Conservation (phyloP, 2,113 vertebrate genomes). For the Nibea coibor region DNA sequence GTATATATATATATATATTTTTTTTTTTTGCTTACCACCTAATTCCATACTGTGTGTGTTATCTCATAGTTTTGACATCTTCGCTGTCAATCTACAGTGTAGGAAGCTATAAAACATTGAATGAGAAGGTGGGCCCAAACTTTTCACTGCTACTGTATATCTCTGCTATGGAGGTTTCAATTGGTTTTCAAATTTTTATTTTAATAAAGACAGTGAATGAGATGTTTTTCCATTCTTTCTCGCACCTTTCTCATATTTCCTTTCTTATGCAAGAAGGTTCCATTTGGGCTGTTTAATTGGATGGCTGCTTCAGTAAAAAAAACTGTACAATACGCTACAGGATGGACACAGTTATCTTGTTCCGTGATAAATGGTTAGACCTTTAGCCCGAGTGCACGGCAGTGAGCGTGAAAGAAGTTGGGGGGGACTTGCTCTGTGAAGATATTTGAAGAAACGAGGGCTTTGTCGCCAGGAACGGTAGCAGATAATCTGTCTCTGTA, state of each 20-base stretch:
- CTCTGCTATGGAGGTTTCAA: not conserved
- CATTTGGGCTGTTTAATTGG: constrained; percentile 49
- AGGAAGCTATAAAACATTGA: too few relatives aligned
- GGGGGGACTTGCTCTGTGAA: constrained; percentile 42
- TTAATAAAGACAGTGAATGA: constrained; percentile 3
- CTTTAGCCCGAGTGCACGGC: constrained; percentile 55
- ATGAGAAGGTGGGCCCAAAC: too few relatives aligned
- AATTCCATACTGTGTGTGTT: too few relatives aligned
- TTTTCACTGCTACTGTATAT: not conserved
- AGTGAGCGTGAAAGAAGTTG: constrained; percentile 41
- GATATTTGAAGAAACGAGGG: constrained; percentile 61
- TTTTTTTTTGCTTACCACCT: too few relatives aligned
- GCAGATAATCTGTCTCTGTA: constrained; percentile 65
- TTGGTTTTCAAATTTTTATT: not conserved
- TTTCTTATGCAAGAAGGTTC: constrained; percentile 33
- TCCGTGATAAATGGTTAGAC: constrained; percentile 54
- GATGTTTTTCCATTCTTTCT: constrained; percentile 26
- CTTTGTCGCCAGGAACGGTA: constrained; percentile 55
- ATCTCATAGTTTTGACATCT: too few relatives aligned
- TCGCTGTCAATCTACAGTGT: not conserved
- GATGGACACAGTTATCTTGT: constrained; percentile 54
- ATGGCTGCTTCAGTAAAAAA: constrained; percentile 12
- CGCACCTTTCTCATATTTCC: constrained; percentile 21
- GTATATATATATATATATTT: too few relatives aligned
- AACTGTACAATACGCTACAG: constrained; percentile 40